Conservation (phyloP, 2,113 vertebrate species). For the Charina bottae region DNA sequence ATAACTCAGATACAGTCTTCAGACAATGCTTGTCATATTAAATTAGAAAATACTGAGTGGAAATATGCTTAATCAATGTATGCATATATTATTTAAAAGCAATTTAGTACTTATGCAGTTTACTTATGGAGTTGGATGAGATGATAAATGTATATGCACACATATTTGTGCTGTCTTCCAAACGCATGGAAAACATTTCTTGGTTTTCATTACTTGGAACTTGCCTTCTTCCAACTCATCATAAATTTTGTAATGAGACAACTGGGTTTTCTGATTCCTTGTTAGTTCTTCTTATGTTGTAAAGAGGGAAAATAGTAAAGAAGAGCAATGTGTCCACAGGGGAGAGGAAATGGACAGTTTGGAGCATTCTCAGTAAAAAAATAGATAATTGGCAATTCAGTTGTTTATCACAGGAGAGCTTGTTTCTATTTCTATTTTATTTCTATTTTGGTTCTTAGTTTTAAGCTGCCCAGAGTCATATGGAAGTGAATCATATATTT, state of each 20-base stretch:
- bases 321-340: background rate
- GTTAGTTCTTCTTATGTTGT: background rate
- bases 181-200: background rate
- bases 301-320: background rate
- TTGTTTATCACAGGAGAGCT: constrained; percentile 54
- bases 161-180: background rate
- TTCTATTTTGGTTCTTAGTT: background rate
- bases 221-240: background rate
- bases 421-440: constrained; percentile 48
- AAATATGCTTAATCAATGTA: background rate
- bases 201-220: background rate
- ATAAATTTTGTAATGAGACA: background rate
- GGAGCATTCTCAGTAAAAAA: background rate
- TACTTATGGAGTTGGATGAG: background rate
- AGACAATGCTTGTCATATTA: background rate
- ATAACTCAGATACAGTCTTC: background rate
- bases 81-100: background rate
- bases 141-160: background rate
- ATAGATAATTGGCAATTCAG: constrained; percentile 36
- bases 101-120: background rate
- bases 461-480: background rate
- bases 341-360: background rate
- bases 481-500: background rate
- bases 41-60: background rate
- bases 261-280: background rate